A percentile compares a stretch with the other conserved stretches of the same genome.
Conservation (phyloP, 2,888 invertebrate species). For the Cataglyphis rosenhaueri region DNA sequence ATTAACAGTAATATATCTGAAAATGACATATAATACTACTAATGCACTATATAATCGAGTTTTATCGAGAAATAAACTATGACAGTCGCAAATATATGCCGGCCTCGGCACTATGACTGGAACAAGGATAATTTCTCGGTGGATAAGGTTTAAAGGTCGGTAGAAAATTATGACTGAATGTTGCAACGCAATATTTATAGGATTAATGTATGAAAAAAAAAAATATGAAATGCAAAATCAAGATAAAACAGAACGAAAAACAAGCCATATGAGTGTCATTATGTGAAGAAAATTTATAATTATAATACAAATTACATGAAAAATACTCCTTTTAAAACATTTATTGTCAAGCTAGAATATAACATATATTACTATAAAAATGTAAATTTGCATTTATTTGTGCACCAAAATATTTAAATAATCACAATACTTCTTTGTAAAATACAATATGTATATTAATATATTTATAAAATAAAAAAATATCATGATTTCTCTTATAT, state of each 20-base stretch:
- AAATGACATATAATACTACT: not conserved
- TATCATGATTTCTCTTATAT: too few relatives aligned
- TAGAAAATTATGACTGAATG: conserved; percentile 38
- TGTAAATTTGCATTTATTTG: too few relatives aligned
- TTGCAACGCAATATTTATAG: not conserved
- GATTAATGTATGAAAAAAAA: not conserved
- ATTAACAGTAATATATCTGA: not conserved
- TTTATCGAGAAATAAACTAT: conserved; percentile 34
- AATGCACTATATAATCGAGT: conserved; percentile 1
- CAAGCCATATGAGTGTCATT: not conserved
- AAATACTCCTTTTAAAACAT: too few relatives aligned
- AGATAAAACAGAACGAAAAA: not conserved
- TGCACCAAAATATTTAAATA: too few relatives aligned
- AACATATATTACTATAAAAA: too few relatives aligned
- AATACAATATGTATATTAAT: too few relatives aligned
- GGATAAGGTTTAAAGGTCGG: conserved; percentile 51
- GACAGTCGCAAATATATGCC: conserved; percentile 44
- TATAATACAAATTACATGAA: too few relatives aligned
- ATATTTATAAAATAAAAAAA: too few relatives aligned
- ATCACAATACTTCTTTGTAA: too few relatives aligned
- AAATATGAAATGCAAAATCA: not conserved
- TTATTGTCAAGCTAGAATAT: too few relatives aligned
- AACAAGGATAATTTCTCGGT: conserved; percentile 64
- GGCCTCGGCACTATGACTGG: conserved; percentile 63
- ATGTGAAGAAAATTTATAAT: too few relatives aligned